Conservation (phyloP, 2,888 invertebrate genomes). For the Meganola albula region DNA sequence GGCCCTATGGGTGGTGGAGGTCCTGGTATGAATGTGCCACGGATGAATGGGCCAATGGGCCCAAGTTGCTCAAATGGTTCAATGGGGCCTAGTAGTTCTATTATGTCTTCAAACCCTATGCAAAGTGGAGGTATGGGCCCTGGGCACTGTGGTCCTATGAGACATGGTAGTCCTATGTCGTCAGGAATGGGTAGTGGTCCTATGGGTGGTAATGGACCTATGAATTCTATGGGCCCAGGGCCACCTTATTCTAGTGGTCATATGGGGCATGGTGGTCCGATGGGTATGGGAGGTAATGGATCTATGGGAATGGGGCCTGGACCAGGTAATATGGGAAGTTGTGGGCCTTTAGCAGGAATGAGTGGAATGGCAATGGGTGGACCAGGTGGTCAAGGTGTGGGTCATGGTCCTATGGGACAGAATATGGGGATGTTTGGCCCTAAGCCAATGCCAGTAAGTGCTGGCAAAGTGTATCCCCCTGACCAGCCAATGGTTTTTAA, state of each 20-base stretch:
- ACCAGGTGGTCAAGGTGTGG: slow-evolving; percentile 72
- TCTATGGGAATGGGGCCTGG: slow-evolving; percentile 71
- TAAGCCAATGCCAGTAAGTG: slow-evolving; percentile 94
- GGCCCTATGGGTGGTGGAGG: slow-evolving; percentile 80
- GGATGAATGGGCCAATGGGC: slow-evolving; percentile 77
- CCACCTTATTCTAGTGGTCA: slow-evolving; percentile 71
- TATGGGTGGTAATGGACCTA: slow-evolving; percentile 73
- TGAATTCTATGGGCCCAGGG: slow-evolving; percentile 70
- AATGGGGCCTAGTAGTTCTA: slow-evolving; percentile 75
- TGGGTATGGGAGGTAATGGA: slow-evolving; percentile 70
- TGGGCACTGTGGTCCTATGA: slow-evolving; percentile 74
- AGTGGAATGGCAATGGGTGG: slow-evolving; percentile 75
- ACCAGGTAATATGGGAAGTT: slow-evolving; percentile 69
- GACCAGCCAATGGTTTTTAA: slow-evolving; percentile 99
- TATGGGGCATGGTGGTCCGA: slow-evolving; percentile 73
- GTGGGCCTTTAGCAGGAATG: slow-evolving; percentile 72
- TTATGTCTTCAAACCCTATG: slow-evolving; percentile 76
- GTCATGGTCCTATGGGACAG: slow-evolving; percentile 80
- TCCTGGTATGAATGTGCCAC: slow-evolving; percentile 74
- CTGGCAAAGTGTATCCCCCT: slow-evolving; percentile 95
- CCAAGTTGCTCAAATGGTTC: slow-evolving; percentile 77
- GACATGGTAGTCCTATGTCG: slow-evolving; percentile 75
- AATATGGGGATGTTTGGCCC: slow-evolving; percentile 83
- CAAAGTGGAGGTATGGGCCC: slow-evolving; percentile 71
- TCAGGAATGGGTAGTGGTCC: slow-evolving; percentile 78